Conservation (phyloP, 2,113 vertebrate species). For the Urocitellus parryii region DNA sequence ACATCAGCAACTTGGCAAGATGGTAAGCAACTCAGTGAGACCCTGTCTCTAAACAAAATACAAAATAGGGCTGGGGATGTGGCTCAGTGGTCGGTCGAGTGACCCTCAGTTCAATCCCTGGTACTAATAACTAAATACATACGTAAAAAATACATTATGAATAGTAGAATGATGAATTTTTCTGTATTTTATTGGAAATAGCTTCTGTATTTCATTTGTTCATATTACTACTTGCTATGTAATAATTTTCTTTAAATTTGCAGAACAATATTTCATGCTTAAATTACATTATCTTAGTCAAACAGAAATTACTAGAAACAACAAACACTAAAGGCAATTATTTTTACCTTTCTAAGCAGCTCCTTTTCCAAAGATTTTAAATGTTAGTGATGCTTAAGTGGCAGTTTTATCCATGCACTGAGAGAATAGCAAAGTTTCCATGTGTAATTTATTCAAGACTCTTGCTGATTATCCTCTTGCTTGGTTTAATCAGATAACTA, state of each 20-base stretch:
- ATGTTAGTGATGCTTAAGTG: background rate
- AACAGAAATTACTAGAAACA: background rate
- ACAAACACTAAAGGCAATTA: background rate
- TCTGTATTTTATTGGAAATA: too few species aligned
- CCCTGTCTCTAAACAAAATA: too few species aligned
- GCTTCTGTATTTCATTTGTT: too few species aligned
- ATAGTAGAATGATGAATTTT: too few species aligned
- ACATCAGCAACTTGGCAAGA: too few species aligned
- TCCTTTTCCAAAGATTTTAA: background rate
- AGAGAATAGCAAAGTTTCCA: background rate
- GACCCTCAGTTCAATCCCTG: too few species aligned
- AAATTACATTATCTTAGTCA: background rate
- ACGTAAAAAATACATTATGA: too few species aligned
- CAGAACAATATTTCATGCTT: background rate
- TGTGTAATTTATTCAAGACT: constrained; percentile 33
- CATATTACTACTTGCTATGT: background rate
- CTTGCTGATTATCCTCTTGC: constrained; percentile 23
- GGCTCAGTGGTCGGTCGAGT: too few species aligned
- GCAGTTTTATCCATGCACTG: background rate
- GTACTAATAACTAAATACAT: too few species aligned
- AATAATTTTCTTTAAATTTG: background rate
- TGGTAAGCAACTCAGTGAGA: too few species aligned
- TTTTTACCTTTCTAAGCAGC: background rate
- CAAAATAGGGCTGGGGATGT: too few species aligned
- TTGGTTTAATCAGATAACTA: constrained; percentile 41